A percentile compares a stretch with the other conserved stretches of the same genome.
Conservation (phyloP, 35 echinoderm and acorn worm genomes). For the Anneissia japonica region DNA sequence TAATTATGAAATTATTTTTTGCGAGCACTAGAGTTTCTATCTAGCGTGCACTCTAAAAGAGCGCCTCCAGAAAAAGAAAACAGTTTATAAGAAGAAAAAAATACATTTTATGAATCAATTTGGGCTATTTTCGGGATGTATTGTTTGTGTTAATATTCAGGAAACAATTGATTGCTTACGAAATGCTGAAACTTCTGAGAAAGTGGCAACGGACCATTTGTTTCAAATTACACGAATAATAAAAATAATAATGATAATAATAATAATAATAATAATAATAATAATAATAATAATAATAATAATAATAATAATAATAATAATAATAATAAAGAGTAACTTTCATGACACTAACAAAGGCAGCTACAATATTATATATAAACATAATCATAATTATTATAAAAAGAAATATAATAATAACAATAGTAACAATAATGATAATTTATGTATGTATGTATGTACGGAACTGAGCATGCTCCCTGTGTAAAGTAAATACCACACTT, state of each 20-base stretch:
- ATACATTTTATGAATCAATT: too few species aligned
- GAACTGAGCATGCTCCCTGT: too few species aligned
- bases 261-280: neutral
- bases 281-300: conserved; percentile 1
- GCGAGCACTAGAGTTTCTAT: too few species aligned
- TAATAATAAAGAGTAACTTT: neutral
- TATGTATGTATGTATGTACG: too few species aligned
- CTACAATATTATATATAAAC: neutral
- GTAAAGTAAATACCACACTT: too few species aligned
- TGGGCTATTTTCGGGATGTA: too few species aligned
- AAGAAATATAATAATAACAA: neutral
- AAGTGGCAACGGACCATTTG: neutral
- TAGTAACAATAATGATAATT: neutral
- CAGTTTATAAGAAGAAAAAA: too few species aligned
- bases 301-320: neutral
- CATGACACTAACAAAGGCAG: neutral
- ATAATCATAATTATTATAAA: neutral
- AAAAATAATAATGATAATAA: neutral
- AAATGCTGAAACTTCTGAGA: neutral
- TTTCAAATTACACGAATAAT: neutral
- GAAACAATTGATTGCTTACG: too few species aligned
- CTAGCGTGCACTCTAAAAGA: too few species aligned
- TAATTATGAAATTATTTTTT: too few species aligned
- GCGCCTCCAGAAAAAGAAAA: too few species aligned
- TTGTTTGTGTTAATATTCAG: too few species aligned